A percentile compares a stretch with the other conserved stretches of the same genome.
These are phyloP conservation scores for Poecile atricapillus DNA, from an alignment of 2,113 vertebrate genomes.

Conservation along the genomic window DNA sequence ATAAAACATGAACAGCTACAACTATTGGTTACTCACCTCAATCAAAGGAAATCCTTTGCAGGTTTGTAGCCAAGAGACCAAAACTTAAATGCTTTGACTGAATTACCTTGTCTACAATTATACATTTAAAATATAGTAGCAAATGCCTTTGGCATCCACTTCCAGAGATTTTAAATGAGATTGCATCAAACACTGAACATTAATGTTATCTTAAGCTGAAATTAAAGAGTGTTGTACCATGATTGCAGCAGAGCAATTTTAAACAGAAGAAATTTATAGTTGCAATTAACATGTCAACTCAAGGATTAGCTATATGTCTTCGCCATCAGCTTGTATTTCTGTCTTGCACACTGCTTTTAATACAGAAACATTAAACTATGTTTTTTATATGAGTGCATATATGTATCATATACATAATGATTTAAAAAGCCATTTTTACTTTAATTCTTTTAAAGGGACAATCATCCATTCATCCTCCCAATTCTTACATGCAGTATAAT, in stretches of 20 bases:
- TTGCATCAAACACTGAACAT: background rate
- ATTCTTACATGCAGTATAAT: background rate
- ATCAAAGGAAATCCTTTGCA: background rate
- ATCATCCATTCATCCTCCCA: background rate
- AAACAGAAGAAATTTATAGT: conserved; percentile 9
- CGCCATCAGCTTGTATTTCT: background rate
- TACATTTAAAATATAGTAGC: background rate
- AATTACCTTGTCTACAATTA: background rate
- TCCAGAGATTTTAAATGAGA: background rate
- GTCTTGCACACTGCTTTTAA: background rate
- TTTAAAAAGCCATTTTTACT: background rate
- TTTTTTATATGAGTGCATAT: background rate
- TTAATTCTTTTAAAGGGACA: background rate
- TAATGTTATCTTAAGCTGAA: conserved; percentile 1
- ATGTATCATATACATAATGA: background rate
- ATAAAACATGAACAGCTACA: background rate
- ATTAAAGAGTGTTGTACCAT: background rate
- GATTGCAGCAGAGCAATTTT: background rate
- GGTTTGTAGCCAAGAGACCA: background rate
- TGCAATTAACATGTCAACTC: conserved; percentile 19
- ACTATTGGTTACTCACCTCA: background rate
- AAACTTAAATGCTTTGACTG: background rate
- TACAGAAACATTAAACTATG: background rate
- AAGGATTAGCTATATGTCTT: background rate
- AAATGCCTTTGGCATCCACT: background rate